These are phyloP conservation scores for Urocitellus parryii DNA, from an alignment of 2,113 vertebrate genomes.

Conservation along the genomic window DNA sequence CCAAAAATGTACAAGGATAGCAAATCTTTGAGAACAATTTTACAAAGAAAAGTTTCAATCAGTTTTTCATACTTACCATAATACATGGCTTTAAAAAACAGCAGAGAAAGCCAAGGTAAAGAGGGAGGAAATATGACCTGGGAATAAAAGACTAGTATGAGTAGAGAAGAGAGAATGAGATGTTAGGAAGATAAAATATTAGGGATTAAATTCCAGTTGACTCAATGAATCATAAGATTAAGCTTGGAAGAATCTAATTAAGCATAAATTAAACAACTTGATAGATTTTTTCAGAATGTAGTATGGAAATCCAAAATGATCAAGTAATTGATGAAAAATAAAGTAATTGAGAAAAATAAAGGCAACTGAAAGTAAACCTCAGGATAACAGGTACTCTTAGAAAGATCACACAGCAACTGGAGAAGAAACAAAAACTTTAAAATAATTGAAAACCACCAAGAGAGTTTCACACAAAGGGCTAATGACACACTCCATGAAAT, in stretches of 20 bases:
- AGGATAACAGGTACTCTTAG: not conserved
- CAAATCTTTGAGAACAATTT: not conserved
- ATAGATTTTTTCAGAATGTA: constrained; percentile 11
- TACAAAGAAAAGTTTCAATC: not conserved
- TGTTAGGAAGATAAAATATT: not conserved
- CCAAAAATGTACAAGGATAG: not conserved
- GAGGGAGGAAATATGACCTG: not conserved
- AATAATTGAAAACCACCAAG: not conserved
- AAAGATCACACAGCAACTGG: not conserved
- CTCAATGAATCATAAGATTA: constrained; percentile 32
- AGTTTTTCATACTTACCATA: not conserved
- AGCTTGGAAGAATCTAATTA: not conserved
- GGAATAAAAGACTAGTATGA: not conserved
- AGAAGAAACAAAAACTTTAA: not conserved
- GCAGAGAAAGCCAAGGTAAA: not conserved
- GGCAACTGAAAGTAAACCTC: not conserved
- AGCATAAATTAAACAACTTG: not conserved
- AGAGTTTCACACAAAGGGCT: not conserved
- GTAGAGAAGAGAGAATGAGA: not conserved
- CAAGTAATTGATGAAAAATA: not conserved
- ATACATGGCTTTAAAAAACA: not conserved
- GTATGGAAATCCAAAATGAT: not conserved
- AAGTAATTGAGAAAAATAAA: not conserved
- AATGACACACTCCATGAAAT: not conserved
- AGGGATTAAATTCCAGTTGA: constrained; percentile 23